Conservation (phyloP, 2,797 vertebrate genomes). For the Oceanodroma leucorhoa region DNA sequence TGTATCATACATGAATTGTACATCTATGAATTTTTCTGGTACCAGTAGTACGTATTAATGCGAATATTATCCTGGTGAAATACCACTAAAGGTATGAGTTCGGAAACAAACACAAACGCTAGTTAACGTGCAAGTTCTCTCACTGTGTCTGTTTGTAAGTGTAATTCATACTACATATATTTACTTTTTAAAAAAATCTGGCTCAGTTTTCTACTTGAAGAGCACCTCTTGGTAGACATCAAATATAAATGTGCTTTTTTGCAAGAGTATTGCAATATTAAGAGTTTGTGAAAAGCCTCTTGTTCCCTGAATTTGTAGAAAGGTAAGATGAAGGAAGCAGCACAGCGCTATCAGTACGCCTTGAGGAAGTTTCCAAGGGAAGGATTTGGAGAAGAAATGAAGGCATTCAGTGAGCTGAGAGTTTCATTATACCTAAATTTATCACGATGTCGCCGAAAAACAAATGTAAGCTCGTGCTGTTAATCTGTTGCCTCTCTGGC, state of each 20-base stretch:
- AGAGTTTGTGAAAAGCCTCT: background rate
- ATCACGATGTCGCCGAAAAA: conserved; percentile 97
- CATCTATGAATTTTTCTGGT: background rate
- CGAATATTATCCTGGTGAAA: background rate
- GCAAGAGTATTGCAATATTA: background rate
- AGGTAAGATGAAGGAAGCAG: conserved; percentile 98
- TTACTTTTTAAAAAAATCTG: background rate
- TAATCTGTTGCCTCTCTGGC: background rate
- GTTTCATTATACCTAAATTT: conserved; percentile 95
- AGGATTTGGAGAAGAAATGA: conserved; percentile 96
- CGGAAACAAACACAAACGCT: background rate
- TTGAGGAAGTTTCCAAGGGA: conserved; percentile 96
- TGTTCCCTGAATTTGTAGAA: conserved; percentile 80
- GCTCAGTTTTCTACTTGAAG: background rate
- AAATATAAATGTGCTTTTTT: background rate
- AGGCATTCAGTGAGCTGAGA: conserved; percentile 92
- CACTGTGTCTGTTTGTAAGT: background rate
- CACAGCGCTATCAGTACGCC: conserved; percentile 97
- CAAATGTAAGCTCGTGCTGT: conserved; percentile 84
- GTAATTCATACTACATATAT: background rate
- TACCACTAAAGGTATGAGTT: background rate
- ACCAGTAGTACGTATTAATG: background rate
- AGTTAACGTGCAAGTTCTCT: background rate
- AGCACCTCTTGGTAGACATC: background rate
- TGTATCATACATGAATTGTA: background rate